Percentiles rank a stretch among this genome's conserved stretches.
Conservation (phyloP, 37 sponge, comb jelly and placozoan species). For the Theonella swinhoei region DNA sequence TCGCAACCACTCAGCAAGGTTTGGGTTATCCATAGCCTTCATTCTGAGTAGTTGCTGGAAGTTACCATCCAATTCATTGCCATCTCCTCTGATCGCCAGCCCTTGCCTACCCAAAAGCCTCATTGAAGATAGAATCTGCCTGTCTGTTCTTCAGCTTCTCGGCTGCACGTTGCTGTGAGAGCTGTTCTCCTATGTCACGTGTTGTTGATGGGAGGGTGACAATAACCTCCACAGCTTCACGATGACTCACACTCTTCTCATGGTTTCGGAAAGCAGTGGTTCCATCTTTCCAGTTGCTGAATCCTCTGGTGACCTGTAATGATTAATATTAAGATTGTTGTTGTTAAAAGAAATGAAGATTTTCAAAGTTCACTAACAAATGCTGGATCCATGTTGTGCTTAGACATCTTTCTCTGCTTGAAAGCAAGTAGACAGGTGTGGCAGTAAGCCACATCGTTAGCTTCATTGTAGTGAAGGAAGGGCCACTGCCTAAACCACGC, state of each 20-base stretch:
- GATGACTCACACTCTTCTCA: background rate
- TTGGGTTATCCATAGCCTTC: slow-evolving; percentile 26
- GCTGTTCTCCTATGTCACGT: background rate
- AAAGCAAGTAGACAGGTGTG: slow-evolving; percentile 32
- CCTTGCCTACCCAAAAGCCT: slow-evolving; percentile 8
- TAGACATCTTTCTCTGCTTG: slow-evolving; percentile 16
- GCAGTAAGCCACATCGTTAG: slow-evolving; percentile 34
- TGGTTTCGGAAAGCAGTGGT: slow-evolving; percentile 5
- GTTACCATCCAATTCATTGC: background rate
- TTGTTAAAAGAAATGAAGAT: background rate
- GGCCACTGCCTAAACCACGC: slow-evolving; percentile 46
- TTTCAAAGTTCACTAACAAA: slow-evolving; percentile 39
- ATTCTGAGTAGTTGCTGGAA: slow-evolving; percentile 6
- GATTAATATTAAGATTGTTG: background rate
- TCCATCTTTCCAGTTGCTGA: slow-evolving; percentile 64
- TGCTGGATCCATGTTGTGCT: slow-evolving; percentile 51
- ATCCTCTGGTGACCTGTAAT: slow-evolving; percentile 35
- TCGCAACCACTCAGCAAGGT: slow-evolving; percentile 28
- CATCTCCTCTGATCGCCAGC: slow-evolving; percentile 15
- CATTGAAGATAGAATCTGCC: background rate
- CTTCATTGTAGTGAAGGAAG: slow-evolving; percentile 53
- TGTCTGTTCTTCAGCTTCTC: slow-evolving; percentile 1
- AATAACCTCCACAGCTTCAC: slow-evolving; percentile 25
- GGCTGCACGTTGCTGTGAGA: background rate
- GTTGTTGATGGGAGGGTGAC: slow-evolving; percentile 4